Conservation (phyloP, 2,797 vertebrate genomes). For the Eupleurogrammus muticus region DNA sequence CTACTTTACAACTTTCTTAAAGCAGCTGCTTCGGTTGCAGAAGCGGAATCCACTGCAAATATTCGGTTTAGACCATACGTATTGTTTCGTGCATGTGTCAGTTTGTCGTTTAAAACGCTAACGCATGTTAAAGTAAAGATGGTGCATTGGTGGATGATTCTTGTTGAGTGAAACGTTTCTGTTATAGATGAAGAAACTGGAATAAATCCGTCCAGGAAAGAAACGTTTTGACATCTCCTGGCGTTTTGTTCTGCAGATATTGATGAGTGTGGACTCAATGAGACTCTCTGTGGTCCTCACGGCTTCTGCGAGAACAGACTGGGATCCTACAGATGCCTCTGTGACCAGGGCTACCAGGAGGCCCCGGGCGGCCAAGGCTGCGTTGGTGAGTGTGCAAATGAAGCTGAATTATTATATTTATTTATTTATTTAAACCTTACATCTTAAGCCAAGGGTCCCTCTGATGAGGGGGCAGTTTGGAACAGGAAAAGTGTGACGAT, state of each 20-base stretch:
- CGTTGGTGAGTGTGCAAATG: conserved; percentile 85
- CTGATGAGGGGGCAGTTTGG: no score
- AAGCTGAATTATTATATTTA: background rate
- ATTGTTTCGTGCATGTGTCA: conserved; percentile 5
- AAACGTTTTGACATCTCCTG: background rate
- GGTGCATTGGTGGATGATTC: background rate
- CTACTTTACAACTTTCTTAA: background rate
- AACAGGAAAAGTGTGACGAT: no score
- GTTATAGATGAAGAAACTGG: background rate
- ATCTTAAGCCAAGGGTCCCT: no score
- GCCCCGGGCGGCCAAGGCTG: conserved; percentile 87
- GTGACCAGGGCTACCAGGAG: conserved; percentile 93
- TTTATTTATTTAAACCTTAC: background rate
- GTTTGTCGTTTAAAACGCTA: conserved; percentile 2
- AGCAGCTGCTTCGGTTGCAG: conserved; percentile 1
- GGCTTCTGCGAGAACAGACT: conserved; percentile 94
- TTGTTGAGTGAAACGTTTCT: background rate
- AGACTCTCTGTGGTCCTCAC: conserved; percentile 88
- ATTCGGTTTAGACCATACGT: conserved; percentile 6
- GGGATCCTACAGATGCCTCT: conserved; percentile 93
- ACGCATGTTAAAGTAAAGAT: background rate
- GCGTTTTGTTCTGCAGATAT: conserved; percentile 88
- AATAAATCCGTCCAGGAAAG: background rate
- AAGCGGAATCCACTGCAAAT: background rate
- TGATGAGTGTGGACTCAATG: conserved; percentile 91